These are phyloP conservation scores for Frankliniella intonsa DNA, from an alignment of 2,888 invertebrate genomes.

Conservation along the genomic window DNA sequence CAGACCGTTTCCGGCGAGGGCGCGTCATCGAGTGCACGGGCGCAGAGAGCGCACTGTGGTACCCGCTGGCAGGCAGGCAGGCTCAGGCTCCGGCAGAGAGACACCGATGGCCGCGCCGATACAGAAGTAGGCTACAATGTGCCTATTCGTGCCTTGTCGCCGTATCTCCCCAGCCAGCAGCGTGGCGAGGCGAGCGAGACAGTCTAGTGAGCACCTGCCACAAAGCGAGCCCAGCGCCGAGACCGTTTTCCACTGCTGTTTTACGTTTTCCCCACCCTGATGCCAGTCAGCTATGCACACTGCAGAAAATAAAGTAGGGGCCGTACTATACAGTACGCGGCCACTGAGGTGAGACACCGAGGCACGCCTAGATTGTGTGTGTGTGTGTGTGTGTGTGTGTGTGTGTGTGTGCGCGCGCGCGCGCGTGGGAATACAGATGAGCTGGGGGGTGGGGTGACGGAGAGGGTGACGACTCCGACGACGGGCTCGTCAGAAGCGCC, in stretches of 20 bases:
- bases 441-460: no score
- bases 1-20: slow-evolving; percentile 8
- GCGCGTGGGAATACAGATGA: no score
- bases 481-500: no score
- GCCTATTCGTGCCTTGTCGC: slow-evolving; percentile 18
- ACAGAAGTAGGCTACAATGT: slow-evolving; percentile 8
- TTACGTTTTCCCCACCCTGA: background rate
- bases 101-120: slow-evolving; percentile 31
- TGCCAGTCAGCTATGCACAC: background rate
- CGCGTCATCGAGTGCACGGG: slow-evolving; percentile 31
- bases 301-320: background rate
- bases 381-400: background rate
- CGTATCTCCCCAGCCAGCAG: background rate
- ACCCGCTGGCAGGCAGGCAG: background rate
- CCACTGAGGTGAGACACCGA: no score
- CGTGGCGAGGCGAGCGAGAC: background rate
- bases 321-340: no score
- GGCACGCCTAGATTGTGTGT: background rate
- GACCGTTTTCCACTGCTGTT: slow-evolving; percentile 28
- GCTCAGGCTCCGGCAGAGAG: slow-evolving; percentile 22
- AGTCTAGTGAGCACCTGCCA: background rate
- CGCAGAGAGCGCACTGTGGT: background rate
- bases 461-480: no score
- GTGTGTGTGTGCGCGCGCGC: background rate
- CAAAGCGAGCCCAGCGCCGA: slow-evolving; percentile 29